These are phyloP conservation scores for Rhagium mordax DNA, from an alignment of 2,888 invertebrate genomes.

Conservation along the genomic window DNA sequence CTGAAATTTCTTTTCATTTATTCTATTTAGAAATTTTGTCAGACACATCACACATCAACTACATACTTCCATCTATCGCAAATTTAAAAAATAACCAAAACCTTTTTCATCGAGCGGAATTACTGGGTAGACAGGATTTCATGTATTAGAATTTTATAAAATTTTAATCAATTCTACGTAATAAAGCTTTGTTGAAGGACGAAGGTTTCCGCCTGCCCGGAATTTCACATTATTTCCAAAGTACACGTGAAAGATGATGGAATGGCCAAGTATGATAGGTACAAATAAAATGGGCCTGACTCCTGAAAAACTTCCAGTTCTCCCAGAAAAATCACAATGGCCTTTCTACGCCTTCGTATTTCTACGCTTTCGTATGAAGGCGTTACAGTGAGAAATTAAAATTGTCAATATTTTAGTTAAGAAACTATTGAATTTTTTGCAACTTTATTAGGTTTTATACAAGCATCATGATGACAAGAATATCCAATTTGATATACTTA, in stretches of 20 bases:
- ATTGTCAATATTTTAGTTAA: no score
- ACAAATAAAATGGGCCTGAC: background rate
- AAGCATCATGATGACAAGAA: no score
- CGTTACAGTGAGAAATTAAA: no score
- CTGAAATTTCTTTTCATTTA: background rate
- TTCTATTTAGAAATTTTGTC: background rate
- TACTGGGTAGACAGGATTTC: background rate
- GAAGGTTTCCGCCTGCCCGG: background rate
- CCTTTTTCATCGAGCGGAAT: background rate
- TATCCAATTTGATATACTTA: no score
- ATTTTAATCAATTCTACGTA: background rate
- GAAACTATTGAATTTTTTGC: no score
- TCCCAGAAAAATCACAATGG: no score
- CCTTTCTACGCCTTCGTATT: no score
- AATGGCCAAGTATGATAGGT: background rate
- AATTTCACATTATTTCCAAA: background rate
- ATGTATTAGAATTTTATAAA: background rate
- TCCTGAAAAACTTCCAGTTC: background rate
- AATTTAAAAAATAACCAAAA: no score
- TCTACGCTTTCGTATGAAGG: no score
- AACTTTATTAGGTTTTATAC: no score
- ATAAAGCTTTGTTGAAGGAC: background rate
- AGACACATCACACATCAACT: no score
- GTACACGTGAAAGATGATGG: background rate
- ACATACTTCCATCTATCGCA: no score